Base-by-base conservation (phyloP, 2,888 invertebrate genomes). In the Rhorus exstirpatorius region DNA sequence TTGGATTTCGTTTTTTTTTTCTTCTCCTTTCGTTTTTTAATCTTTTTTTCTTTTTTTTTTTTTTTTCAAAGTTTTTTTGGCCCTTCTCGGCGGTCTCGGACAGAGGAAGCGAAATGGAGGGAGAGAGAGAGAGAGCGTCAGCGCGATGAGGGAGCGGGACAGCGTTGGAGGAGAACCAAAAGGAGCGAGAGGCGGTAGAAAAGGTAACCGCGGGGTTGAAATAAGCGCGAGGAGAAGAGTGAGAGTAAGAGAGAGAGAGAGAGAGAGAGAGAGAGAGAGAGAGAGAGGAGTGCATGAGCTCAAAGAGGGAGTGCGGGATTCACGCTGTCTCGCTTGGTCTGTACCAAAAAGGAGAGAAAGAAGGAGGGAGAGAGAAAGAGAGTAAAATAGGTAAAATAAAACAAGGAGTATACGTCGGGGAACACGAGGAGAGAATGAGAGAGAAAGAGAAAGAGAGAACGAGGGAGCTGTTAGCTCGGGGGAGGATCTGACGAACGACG, bases 1-100 rank as follows among this genome's bases (percentile, higher is more conserved):
- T 93, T 93, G 92, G 92, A 92, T 92, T 92, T 93, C 91, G 91
- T 92, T 91, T 82, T 82, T 67, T 74, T 53, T 53, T 68, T 55
- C 65, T 17, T 72, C 58, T 55, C 44, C 44, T 14, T 46, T 90
- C 26, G 49, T 46, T 41, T 41, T 80, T 65, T 31, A 53, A 67
- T 70, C 51, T 77, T 72, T 92, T 92, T 67, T 60, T 72, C 31
- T 72, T 10, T 12, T n/a, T 24, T 49, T 19, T 41, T 65, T 26
- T 63, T 65, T 65, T 75, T 75, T 90, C 89, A 83, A 91, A 91
- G 90, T 91, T 92, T 91, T 92, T 91, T 92, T 91, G 92, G 91
- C 90, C 90, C 89, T 91, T 90, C 89, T 87, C 89, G 88, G 87
- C 86, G 86, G 87, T 72, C 83, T 79, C 79, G 61, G 68, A 61